Percentiles rank a stretch among this genome's conserved stretches.
These are phyloP conservation scores for Pachyuromys duprasi DNA, from an alignment of 2,797 vertebrate species.

Conservation along the genomic window DNA sequence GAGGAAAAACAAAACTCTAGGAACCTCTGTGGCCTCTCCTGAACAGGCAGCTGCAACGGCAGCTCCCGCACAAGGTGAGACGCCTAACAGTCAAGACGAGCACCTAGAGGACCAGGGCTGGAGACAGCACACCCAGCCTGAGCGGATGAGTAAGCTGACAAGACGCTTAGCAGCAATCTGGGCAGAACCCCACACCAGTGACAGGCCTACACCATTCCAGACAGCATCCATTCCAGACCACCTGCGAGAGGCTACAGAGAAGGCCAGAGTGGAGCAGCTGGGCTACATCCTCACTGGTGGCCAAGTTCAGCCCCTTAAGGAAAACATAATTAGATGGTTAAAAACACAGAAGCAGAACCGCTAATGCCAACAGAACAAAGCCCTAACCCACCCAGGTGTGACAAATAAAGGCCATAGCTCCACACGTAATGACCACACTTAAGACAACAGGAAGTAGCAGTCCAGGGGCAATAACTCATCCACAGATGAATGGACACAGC, in stretches of 20 bases:
- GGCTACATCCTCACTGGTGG: background rate
- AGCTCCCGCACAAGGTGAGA: rapidly evolving
- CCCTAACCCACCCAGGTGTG: no score
- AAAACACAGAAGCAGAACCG: background rate
- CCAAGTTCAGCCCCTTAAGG: background rate
- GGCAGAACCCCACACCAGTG: background rate
- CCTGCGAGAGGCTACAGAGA: background rate
- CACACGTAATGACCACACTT: background rate
- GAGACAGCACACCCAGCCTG: background rate
- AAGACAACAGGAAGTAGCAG: background rate
- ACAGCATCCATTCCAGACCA: background rate
- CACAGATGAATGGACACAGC: background rate
- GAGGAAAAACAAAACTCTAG: background rate
- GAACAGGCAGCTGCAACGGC: background rate
- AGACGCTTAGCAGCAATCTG: background rate
- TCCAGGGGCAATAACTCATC: background rate
- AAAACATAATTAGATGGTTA: background rate
- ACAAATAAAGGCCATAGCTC: background rate
- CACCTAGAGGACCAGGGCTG: rapidly evolving
- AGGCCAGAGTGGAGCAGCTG: background rate
- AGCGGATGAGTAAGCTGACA: rapidly evolving
- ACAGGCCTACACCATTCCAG: background rate
- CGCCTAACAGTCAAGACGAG: background rate
- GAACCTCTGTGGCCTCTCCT: background rate
- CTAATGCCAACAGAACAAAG: background rate